Evolutionary conservation across 2,797 vertebrate species (phyloP), one percentile per base, ranked within the genome.

Genomic region (Betta splendens): DNA sequence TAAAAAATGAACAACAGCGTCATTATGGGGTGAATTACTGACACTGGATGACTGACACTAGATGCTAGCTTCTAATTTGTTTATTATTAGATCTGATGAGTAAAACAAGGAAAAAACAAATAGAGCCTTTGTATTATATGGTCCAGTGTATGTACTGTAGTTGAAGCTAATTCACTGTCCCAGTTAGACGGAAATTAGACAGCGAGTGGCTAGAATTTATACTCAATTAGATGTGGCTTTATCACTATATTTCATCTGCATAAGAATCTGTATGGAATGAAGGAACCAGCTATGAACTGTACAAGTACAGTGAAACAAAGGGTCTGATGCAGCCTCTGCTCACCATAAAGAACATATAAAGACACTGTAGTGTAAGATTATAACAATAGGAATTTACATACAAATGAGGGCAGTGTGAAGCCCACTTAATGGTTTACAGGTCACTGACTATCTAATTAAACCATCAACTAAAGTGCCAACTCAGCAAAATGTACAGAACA

Each of bases 391-490:
- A 26, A 82, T 85, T 76, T 76, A 80, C 72, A 81, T 78, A 69
- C 60, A 82, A 84, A 86, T 82, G 64, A 72, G 75, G 57, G 40
- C 65, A 69, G 63, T 42, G 52, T 81, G 78, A 79, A 81, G 45
- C 49, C 60, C 56, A 51, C 51, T 42, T 54, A 65, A 67, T 46
- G 65, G 50, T 83, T 84, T 81, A 82, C 71, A 75, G 72, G 68
- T 72, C 69, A 83, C 58, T 78, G 77, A 66, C 60, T 78, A 73
- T 85, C 78, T 80, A 79, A 84, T 81, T 77, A 84, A 77, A 64
- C 29, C 40, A 70, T 66, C 68, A 68, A 82, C 80, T 71, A 81
- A 77, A 67, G 53, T 47, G 49, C 45, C 53, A 48, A 64, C 40
- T 42, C 33, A 36, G 23, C 36, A 29, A 38, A 46, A 65, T 35